These are phyloP conservation scores for Rhopalosiphum maidis DNA, from an alignment of 1,140 invertebrate genomes.

Conservation along the genomic window DNA sequence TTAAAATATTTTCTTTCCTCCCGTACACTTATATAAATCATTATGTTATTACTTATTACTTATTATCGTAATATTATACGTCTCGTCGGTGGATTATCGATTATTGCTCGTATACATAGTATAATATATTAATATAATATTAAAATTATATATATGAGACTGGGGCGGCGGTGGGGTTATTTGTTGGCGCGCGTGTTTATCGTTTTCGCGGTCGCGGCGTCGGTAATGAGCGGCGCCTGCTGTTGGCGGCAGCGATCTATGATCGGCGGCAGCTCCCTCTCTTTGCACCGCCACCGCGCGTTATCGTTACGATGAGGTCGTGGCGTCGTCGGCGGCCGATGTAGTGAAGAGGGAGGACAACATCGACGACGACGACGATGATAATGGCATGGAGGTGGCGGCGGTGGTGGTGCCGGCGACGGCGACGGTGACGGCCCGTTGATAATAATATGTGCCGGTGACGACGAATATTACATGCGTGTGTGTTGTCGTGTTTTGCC, in stretches of 20 bases:
- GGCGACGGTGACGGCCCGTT: neutral
- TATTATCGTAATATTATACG: neutral
- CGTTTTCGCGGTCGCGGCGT: conserved; percentile 53
- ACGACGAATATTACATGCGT: neutral
- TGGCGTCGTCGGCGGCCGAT: neutral
- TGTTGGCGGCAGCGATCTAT: conserved; percentile 33
- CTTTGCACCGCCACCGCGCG: neutral
- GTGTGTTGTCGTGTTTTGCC: neutral
- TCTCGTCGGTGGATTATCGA: neutral
- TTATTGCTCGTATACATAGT: neutral
- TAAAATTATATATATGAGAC: neutral
- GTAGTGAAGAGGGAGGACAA: neutral
- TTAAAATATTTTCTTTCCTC: neutral
- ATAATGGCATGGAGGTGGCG: neutral
- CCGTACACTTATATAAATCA: neutral
- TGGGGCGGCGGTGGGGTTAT: neutral
- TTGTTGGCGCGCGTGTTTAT: conserved; percentile 37
- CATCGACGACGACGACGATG: neutral
- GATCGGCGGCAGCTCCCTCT: neutral
- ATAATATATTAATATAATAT: neutral
- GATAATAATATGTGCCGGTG: conserved; percentile 17
- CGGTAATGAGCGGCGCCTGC: conserved; percentile 56
- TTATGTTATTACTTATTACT: neutral
- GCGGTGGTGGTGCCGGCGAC: too few species aligned
- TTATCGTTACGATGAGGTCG: conserved; percentile 4